Conservation (phyloP, 1,140 invertebrate genomes). For the Littorina saxatilis region DNA sequence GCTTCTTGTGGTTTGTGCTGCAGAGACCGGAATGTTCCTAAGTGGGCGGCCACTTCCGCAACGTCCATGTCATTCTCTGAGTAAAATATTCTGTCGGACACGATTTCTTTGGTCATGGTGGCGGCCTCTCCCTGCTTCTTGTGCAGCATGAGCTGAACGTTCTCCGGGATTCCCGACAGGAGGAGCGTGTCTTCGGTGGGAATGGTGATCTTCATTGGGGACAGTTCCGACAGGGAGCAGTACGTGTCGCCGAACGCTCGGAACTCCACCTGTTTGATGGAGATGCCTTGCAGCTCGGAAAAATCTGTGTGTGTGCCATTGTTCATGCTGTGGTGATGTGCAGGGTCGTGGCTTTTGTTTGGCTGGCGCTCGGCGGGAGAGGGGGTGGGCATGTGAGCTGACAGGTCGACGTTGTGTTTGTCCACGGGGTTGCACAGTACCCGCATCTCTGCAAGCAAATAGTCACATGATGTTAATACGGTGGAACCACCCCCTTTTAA, state of each 20-base stretch:
- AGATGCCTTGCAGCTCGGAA: conserved; percentile 37
- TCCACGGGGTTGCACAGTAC: conserved; percentile 69
- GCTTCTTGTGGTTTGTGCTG: conserved; percentile 32
- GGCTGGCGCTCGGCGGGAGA: conserved; percentile 1
- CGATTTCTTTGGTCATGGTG: conserved; percentile 39
- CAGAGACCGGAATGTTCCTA: conserved; percentile 31
- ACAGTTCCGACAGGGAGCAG: conserved; percentile 58
- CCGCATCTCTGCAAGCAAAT: conserved; percentile 59
- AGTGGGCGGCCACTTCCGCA: conserved; percentile 53
- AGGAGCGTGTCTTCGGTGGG: conserved; percentile 63
- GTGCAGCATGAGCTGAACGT: conserved; percentile 59
- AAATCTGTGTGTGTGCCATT: conserved; percentile 39
- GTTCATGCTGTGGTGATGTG: conserved; percentile 19
- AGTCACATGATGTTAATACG: too few relatives aligned
- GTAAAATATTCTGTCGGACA: conserved; percentile 56
- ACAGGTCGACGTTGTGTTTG: conserved; percentile 49
- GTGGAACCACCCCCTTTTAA: too few relatives aligned
- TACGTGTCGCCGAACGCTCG: conserved; percentile 56
- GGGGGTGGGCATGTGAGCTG: conserved; percentile 39
- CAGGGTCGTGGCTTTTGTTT: conserved; percentile 25
- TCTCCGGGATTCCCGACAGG: conserved; percentile 59
- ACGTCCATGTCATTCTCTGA: conserved; percentile 64
- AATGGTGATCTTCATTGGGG: conserved; percentile 66
- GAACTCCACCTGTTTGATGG: conserved; percentile 65
- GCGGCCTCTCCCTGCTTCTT: conserved; percentile 42